Evolutionary conservation across 2,888 invertebrate species (phyloP), one percentile per base, ranked within the genome.

Genomic region (Ophion slaviceki): DNA sequence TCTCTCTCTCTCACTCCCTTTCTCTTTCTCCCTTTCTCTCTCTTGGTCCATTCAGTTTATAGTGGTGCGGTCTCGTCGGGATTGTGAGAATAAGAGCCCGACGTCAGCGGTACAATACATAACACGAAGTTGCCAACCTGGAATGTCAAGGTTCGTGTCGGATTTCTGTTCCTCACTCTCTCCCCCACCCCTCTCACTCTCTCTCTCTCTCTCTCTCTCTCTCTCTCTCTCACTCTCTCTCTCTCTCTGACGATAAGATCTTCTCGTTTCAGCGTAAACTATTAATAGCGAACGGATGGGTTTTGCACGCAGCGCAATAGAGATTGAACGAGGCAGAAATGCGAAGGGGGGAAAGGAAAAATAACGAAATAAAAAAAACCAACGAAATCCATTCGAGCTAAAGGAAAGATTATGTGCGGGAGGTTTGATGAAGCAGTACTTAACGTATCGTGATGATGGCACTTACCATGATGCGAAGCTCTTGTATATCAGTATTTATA

Each of bases 371-470:
- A 17, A 79, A 79, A 62, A 47, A 45, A 66, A 80, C 24, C 66
- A 28, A 20, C 40, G 62, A 80, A 57, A 76, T 53, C 24, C 68
- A 67, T 70, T 67, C 57, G 59, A 64, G 40, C 71, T 62, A 70
- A 80, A 57, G 79, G 70, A 82, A 80, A 82, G 79, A 64, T 72
- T 74, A 78, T 61, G 68, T 80, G 87, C 84, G 88, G 88, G 87
- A 86, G 87, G 87, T 87, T 80, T 89, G 92, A 90, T 88, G 90
- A 91, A 88, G 89, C 91, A 86, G 70, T 82, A 68, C 72, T 85
- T 87, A 86, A 90, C 71, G 72, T 88, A 89, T 88, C 82, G 84
- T 71, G 87, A 87, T 85, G 84, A 88, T 84, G 87, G 61, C 67
- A 67, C 64, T 57, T 67, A 77, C 70, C 86, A 88, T 86, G 61